Conservation (phyloP, 2,113 vertebrate species). For the Calidris pygmaea region DNA sequence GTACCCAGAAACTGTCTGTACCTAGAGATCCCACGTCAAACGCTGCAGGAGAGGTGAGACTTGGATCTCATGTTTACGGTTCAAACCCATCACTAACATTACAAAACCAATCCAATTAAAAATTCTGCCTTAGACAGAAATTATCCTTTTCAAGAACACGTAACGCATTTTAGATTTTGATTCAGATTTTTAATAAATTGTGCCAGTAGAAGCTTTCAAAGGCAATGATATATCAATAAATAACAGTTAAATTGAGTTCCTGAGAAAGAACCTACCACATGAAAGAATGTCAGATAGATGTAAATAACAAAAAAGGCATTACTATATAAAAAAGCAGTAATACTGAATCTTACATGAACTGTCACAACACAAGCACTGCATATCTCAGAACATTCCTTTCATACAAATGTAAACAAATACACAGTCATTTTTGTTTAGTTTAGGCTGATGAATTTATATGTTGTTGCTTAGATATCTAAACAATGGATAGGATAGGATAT, state of each 20-base stretch:
- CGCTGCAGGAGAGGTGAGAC: neutral
- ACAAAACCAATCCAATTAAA: neutral
- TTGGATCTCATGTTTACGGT: neutral
- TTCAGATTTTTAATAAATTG: slow-evolving; percentile 80
- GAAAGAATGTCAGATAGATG: slow-evolving; percentile 76
- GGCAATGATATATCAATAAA: slow-evolving; percentile 87
- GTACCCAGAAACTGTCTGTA: neutral
- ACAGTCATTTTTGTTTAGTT: slow-evolving; percentile 71
- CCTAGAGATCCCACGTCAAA: neutral
- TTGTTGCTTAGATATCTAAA: slow-evolving; percentile 74
- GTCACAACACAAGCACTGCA: slow-evolving; percentile 88
- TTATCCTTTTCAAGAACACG: neutral
- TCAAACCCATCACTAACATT: neutral
- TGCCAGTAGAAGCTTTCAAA: slow-evolving; percentile 85
- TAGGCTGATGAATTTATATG: slow-evolving; percentile 71
- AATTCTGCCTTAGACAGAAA: neutral
- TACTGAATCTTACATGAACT: slow-evolving; percentile 93
- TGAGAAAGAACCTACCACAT: slow-evolving; percentile 86
- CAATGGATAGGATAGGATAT: slow-evolving; percentile 72
- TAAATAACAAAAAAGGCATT: slow-evolving; percentile 76
- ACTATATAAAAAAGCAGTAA: slow-evolving; percentile 76
- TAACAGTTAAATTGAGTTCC: slow-evolving; percentile 86
- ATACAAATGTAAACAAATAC: slow-evolving; percentile 92
- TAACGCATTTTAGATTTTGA: neutral
- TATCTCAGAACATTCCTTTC: slow-evolving; percentile 85